phyloP scores from a whole-genome alignment of 2,113 vertebrate species.

The Chroicocephalus ridibundus region DNA sequence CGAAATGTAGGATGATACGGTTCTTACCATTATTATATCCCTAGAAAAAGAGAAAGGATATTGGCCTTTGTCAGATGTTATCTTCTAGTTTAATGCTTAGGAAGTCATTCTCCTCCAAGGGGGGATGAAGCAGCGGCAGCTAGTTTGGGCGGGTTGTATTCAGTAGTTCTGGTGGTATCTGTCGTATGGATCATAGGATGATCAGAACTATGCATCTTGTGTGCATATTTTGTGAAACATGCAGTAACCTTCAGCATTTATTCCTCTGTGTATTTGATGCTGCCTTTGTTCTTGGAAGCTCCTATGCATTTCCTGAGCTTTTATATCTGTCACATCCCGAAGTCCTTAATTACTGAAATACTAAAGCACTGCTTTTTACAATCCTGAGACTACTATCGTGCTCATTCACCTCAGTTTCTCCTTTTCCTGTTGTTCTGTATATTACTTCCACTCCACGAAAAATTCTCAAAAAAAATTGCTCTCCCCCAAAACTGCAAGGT shows the following conservation, averaged over 20 bases:
- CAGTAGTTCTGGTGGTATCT: neutral
- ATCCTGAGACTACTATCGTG: neutral
- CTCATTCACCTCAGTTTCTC: neutral
- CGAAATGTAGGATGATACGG: neutral
- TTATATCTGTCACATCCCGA: neutral
- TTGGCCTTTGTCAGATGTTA: neutral
- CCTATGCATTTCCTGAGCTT: neutral
- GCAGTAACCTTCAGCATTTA: neutral
- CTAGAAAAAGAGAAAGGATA: neutral
- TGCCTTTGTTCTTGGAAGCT: neutral
- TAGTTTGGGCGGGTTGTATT: neutral
- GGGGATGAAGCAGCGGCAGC: neutral
- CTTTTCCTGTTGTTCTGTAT: neutral
- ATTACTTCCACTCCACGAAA: neutral
- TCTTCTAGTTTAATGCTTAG: neutral
- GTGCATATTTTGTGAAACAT: neutral
- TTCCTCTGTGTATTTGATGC: neutral
- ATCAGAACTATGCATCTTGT: neutral
- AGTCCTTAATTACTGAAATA: neutral
- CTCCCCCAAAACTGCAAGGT: neutral
- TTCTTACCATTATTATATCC: neutral
- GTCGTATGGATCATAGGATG: neutral
- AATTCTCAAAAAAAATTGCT: neutral
- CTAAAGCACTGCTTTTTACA: neutral
- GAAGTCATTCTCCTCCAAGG: neutral